Base-by-base conservation (phyloP, 2,797 vertebrate species). In the Hirundo rustica region DNA sequence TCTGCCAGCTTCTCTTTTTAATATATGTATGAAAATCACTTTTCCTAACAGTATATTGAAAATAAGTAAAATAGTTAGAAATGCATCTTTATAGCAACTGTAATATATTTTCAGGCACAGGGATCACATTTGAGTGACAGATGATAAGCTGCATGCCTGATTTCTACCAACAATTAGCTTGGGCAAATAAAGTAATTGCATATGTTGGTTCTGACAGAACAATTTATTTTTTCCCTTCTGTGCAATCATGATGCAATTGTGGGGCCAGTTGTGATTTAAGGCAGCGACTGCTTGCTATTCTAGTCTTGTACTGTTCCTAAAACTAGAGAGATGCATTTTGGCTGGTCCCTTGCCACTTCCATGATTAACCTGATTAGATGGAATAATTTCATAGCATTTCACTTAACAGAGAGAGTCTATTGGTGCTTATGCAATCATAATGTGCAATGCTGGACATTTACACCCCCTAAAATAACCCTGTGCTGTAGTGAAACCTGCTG, bases 191-290 rank as follows among this genome's bases (percentile, higher is more conserved):
- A 74, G 42, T 72, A 53, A 91, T 62, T 83, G 50, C 50, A 65
- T 70, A 74, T 82, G 67, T 71, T 40, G 47, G 19, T 89, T 93
- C 72, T 92, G 82, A 92, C 57, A 89, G 79, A 85, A 80, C 34
- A 75, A 86, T 78, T 88, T 85, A 40, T 73, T 88, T 88, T 85
- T 76, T 38, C 36, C 44, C 16, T 36, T 92, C 79, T 36, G 26
- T 88, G 72, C 57, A 91, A 71, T 92, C 81, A 77, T 50, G 40
- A 60, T 76, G 74, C 53, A 92, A 44, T 87, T 85, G 64, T 73
- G 30, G 45, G 67, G 22, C 51, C 67, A 79, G 55, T 64, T 91
- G 68, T 85, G 42, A 77, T 87, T 93, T 89, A 64, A 80, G 61
- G 53, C 50, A 88, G 16, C 47, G 26, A 12, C 38, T 91, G 17